phyloP scores from a whole-genome alignment of 1,140 invertebrate genomes.

The Drosophila melanica region DNA sequence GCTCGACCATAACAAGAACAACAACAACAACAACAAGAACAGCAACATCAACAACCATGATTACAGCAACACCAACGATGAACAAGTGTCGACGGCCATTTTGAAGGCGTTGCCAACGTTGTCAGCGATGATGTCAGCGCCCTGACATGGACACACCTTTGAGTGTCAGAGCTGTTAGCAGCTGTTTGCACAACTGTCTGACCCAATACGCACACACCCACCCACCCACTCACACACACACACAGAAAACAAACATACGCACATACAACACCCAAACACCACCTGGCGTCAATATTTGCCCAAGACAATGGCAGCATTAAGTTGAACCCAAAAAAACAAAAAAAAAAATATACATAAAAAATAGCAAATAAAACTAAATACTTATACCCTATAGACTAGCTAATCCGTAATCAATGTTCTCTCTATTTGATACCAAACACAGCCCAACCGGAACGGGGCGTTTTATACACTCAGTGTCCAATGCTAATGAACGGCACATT shows the following conservation, averaged over 20 bases:
- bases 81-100: conserved; percentile 43
- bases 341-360: conserved; percentile 11
- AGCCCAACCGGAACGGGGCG: conserved; percentile 80
- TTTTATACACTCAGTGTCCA: conserved; percentile 82
- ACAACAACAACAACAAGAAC: conserved; percentile 22
- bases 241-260: conserved; percentile 14
- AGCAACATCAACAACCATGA: conserved; percentile 9
- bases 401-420: conserved; percentile 61
- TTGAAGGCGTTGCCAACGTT: conserved; percentile 66
- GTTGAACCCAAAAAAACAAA: conserved; percentile 2
- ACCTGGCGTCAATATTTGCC: conserved; percentile 36
- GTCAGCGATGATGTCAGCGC: conserved; percentile 72
- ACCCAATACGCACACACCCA: conserved; percentile 43
- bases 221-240: conserved; percentile 19
- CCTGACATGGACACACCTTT: conserved; percentile 66
- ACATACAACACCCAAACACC: conserved; percentile 7
- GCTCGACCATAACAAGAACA: conserved; percentile 25
- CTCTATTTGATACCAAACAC: conserved; percentile 59
- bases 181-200: conserved; percentile 62
- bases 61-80: conserved; percentile 20
- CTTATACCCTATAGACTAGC: conserved; percentile 31
- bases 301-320: conserved; percentile 9
- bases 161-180: conserved; percentile 66
- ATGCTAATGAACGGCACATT: conserved; percentile 83
- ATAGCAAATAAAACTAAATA: conserved; percentile 30